Conservation (phyloP, 1,140 invertebrate genomes). For the Andrena cerasifolii region DNA sequence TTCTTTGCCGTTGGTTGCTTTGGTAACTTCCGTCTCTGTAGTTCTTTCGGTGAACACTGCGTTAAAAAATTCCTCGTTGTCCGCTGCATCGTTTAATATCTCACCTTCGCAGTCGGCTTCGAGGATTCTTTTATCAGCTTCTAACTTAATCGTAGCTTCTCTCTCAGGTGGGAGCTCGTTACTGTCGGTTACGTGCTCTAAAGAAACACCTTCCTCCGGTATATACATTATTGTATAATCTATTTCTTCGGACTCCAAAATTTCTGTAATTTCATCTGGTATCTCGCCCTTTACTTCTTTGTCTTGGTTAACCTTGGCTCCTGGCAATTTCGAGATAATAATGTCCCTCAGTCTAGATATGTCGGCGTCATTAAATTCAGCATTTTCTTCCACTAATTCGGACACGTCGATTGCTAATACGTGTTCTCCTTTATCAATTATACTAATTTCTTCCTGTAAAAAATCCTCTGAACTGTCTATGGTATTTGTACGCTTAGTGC, state of each 20-base stretch:
- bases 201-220: slow-evolving; percentile 41
- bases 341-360: slow-evolving; percentile 14
- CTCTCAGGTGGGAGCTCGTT: neutral
- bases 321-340: slow-evolving; percentile 10
- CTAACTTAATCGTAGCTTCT: slow-evolving; percentile 14
- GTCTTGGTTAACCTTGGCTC: neutral
- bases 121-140: neutral
- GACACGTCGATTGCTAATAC: slow-evolving; percentile 24
- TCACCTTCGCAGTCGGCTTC: neutral
- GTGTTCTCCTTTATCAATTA: neutral
- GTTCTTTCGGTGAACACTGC: neutral
- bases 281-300: slow-evolving; percentile 45
- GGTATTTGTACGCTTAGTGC: neutral
- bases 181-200: neutral
- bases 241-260: slow-evolving; percentile 41
- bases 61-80: slow-evolving; percentile 5
- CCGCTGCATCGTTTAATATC: neutral
- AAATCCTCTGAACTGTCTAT: neutral
- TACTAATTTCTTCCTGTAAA: neutral
- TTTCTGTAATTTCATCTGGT: slow-evolving; percentile 51
- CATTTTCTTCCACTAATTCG: slow-evolving; percentile 6
- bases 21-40: neutral
- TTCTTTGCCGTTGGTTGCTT: neutral
- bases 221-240: slow-evolving; percentile 67
- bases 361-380: neutral